Evolutionary conservation across 2,113 vertebrate genomes (phyloP).

Genomic region (Irena cyanogastra): DNA sequence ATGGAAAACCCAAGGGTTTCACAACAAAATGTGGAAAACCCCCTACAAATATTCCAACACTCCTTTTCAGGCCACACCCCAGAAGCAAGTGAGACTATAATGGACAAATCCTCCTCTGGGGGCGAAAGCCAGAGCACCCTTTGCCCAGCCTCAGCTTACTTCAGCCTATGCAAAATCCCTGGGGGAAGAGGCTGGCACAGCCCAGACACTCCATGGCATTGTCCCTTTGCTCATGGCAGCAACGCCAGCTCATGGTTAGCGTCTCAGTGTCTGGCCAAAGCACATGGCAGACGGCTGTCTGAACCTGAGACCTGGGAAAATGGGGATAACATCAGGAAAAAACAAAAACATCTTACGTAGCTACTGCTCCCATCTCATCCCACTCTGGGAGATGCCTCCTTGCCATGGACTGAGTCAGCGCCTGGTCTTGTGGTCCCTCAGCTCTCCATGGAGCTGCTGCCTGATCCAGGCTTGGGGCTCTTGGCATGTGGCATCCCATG

Average conservation of each 20-base stretch:
- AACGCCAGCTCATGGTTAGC: not conserved
- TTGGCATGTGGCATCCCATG: not conserved
- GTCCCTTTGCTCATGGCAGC: constrained; percentile 6
- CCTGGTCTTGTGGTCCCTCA: not conserved
- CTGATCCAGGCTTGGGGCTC: not conserved
- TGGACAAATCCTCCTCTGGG: not conserved
- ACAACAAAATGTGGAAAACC: not conserved
- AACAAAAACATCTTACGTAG: constrained; percentile 2
- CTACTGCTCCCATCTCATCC: not conserved
- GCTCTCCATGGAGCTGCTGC: not conserved
- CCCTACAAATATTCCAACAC: not conserved
- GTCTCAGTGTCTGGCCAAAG: constrained; percentile 30
- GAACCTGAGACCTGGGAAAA: constrained; percentile 46
- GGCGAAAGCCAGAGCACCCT: not conserved
- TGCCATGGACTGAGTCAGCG: not conserved
- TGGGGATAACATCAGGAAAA: constrained; percentile 56
- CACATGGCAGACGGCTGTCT: not conserved
- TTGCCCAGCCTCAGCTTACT: not conserved
- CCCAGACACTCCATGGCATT: not conserved
- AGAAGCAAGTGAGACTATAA: not conserved
- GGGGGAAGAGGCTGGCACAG: not conserved
- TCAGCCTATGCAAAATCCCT: not conserved
- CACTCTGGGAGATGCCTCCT: not conserved
- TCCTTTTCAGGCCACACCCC: not conserved
- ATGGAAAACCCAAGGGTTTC: not conserved